Base-by-base conservation (phyloP, 2,888 invertebrate genomes). In the Eupithecia subfuscata region DNA sequence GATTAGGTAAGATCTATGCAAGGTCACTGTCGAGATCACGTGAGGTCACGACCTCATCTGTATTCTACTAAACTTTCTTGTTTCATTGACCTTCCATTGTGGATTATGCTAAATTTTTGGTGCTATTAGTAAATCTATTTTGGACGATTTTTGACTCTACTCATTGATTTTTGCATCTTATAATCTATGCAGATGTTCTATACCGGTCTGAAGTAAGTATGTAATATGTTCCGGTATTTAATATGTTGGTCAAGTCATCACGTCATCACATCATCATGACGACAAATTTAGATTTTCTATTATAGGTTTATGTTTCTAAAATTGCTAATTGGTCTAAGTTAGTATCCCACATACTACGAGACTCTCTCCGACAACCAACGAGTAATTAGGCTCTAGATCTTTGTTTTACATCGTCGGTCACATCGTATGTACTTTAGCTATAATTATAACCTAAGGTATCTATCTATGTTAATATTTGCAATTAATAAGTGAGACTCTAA, bases 11-110 rank as follows among this genome's bases (percentile, higher is more conserved):
- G 37, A 22, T 75, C 67, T 63, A 43, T 14, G 40, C 69, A 69
- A 68, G 89, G 89, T 89, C 89, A 69, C 84, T 83, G 88, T 78
- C 82, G 82, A 79, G 79, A 77, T 82, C 81, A 75, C 76, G 77
- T 76, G 80, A 85, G 86, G 85, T 84, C 82, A 79, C 70, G 76
- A 82, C 83, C 84, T 85, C 85, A 83, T 82, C 83, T 80, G 73
- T 80, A 78, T 81, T 82, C 78, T 73, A 84, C 75, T 78, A 72
- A 68, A 82, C 88, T 87, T 87, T 88, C 86, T 86, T 84, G 81
- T 82, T 82, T 81, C 81, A 83, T 79, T 78, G 74, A 69, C 70
- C 77, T 76, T 70, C 7, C 22, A 45, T 45, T 68, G 43, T 45
- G n/a, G n/a, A 67, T 40, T 67, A 37, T 65, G 37, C 37, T 12